Percentiles rank a stretch among this genome's conserved stretches.
Conservation (phyloP, 2,797 vertebrate genomes). For the Margarornis squamiger region DNA sequence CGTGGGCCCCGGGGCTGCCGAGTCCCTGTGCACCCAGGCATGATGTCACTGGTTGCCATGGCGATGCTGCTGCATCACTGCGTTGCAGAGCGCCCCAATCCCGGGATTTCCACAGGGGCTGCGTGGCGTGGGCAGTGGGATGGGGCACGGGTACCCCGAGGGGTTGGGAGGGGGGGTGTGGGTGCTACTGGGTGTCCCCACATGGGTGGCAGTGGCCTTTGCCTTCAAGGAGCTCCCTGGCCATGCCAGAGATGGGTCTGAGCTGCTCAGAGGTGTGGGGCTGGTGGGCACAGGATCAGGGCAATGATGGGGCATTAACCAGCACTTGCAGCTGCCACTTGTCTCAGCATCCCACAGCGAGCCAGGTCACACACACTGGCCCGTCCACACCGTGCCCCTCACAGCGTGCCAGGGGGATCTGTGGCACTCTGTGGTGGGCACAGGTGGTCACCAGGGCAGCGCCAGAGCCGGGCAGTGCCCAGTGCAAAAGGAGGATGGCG, state of each 20-base stretch:
- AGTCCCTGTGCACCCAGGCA: conserved; percentile 31
- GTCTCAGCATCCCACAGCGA: neutral
- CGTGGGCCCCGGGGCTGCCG: neutral
- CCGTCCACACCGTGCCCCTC: rapidly evolving
- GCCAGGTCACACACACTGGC: neutral
- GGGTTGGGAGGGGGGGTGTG: neutral
- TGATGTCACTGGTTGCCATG: conserved; percentile 56
- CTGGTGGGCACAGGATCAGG: neutral
- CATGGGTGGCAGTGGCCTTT: neutral
- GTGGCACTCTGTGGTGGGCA: neutral
- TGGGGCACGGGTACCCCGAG: rapidly evolving
- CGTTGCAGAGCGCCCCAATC: neutral
- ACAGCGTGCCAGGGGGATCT: rapidly evolving
- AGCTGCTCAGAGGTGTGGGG: neutral
- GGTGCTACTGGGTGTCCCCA: neutral
- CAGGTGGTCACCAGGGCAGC: neutral
- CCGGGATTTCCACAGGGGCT: conserved; percentile 44
- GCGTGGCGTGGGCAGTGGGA: neutral
- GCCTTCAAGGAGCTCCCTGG: neutral
- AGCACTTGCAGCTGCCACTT: rapidly evolving
- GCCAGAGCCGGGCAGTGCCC: rapidly evolving
- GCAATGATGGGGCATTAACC: neutral
- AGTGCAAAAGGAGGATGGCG: rapidly evolving
- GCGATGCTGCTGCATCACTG: conserved; percentile 51
- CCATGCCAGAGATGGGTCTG: neutral